Evolutionary conservation across 2,797 vertebrate genomes (phyloP), one percentile per base, ranked within the genome.

Genomic region (Alcedo quadribrachys): DNA sequence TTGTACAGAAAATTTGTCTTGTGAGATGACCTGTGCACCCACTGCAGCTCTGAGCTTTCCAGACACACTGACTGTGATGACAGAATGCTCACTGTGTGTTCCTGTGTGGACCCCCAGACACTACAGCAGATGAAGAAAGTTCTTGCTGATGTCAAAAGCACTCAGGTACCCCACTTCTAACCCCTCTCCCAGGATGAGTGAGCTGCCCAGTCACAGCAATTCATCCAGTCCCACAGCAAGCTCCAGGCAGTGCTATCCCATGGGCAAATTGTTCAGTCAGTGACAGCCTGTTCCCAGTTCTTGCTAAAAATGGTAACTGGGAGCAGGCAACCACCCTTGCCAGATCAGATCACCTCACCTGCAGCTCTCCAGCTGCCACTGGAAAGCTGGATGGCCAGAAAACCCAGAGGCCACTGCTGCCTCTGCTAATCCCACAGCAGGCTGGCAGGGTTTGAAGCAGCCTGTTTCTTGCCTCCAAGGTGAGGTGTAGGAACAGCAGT

Each of bases 51-150:
- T 70, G 32, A 87, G 16, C 24, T 58, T 76, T 55, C 70, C 63
- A 71, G 66, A 61, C 42, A 40, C 0, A 0, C 12, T 35, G 8
- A 69, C 8, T 17, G 12, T 2, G 4, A 67, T 33, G 15, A 62
- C 28, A 50, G 55, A 22, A 69, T 0, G 1, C 22, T 62, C 28
- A 24, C 20, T 54, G 8, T 12, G 10, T 25, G 32, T 24, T 79
- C 54, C 50, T 60, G 82, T 35, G 67, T 9, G 15, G 60, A 35
- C n/a, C 28, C 16, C 9, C 35, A 8, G 22, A 33, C 58, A 79
- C 35, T 18, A 48, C 13, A 27, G 46, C 33, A 86, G 51, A 79
- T 42, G 25, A 27, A 57, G 53, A 79, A 73, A 46, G 9, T 11
- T 48, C 43, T 74, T 57, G 40, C 35, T 54, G 21, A 73, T 77